Evolutionary conservation across 2,888 invertebrate species (phyloP), one percentile per base, ranked within the genome.

Genomic region (Drosophila buzzatii): DNA sequence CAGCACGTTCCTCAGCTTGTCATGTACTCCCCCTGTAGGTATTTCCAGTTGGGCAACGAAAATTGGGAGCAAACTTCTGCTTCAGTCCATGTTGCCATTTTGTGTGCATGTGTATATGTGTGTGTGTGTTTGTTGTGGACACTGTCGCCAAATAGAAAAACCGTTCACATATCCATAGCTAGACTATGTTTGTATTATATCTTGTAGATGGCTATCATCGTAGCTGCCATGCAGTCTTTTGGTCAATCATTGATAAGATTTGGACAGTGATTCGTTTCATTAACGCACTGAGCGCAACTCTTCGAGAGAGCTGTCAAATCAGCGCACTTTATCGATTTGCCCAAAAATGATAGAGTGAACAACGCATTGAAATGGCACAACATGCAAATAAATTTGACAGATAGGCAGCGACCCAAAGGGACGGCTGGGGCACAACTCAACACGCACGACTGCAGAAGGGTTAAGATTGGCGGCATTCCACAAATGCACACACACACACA

Each of bases 111-210:
- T 37, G 44, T 45, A 53, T 53, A 44, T 45, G 55, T 57, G 68
- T 41, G 55, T 60, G 72, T 76, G 65, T 67, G 67, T 64, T 58
- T 82, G 76, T 73, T 85, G 84, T 83, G 82, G 82, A 85, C 85
- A 73, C 76, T 87, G 88, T 84, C 83, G 82, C 80, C 85, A 81
- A 86, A 85, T 85, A 81, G 81, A 76, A 83, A 76, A 68, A 39
- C 60, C 58, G 70, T 60, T 55, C 23, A 42, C 35, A 68, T 35
- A 42, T 20, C 41, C 53, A 55, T 27, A 9, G 39, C 57, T 60
- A 51, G 49, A 68, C 27, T 60, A 61, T 37, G 45, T 64, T 47
- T 49, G 16, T 57, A 61, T 42, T 44, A 56, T 60, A 9, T 23
- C 39, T 33, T 66, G 63, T 23, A 45, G 56, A 56, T 59, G 33